Evolutionary conservation across 2,797 vertebrate species (phyloP), one percentile per base, ranked within the genome.

Genomic region (Chaenodraco wilsoni): DNA sequence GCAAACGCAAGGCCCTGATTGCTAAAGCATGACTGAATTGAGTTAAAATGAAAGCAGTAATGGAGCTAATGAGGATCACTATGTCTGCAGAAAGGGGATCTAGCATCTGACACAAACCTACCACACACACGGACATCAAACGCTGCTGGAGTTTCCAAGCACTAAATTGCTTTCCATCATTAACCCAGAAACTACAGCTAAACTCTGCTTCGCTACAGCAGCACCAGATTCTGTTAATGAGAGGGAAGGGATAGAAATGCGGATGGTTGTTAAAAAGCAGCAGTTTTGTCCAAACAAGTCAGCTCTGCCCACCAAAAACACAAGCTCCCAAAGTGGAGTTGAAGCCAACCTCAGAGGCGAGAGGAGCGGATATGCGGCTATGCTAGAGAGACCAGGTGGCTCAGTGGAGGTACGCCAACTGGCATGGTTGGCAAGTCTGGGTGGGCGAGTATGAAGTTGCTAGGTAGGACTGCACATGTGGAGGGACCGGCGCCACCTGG

Each of bases 21-120:
- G 76, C 74, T 83, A 81, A 82, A 79, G 75, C 64, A 45, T 90
- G 92, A 93, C 87, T 69, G 70, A 86, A 89, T 66, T 81, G 52
- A 90, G 72, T 86, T 69, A 65, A 83, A 85, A 66, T 63, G 69
- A 79, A 43, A 11, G 45, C 64, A 21, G 76, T 16, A 17, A 63
- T 44, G 23, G 17, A 46, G 70, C 78, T 90, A 92, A 91, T 91
- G 76, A 88, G 88, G 70, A 85, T 88, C 90, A 91, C 64, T 10
- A 85, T 88, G 83, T 84, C 63, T 65, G 74, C 78, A 77, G 74
- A 81, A 65, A 21, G 58, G 62, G 57, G 63, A 63, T 48, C 69
- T 52, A 45, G 44, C 49, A 63, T 80, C 41, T n/a, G 58, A 69
- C 78, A 65, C 17, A 0, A 72, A 65, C 65, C 31, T 55, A 44